Evolutionary conservation across 1,140 invertebrate species (phyloP).

Genomic region (Hylaeus anthracinus): DNA sequence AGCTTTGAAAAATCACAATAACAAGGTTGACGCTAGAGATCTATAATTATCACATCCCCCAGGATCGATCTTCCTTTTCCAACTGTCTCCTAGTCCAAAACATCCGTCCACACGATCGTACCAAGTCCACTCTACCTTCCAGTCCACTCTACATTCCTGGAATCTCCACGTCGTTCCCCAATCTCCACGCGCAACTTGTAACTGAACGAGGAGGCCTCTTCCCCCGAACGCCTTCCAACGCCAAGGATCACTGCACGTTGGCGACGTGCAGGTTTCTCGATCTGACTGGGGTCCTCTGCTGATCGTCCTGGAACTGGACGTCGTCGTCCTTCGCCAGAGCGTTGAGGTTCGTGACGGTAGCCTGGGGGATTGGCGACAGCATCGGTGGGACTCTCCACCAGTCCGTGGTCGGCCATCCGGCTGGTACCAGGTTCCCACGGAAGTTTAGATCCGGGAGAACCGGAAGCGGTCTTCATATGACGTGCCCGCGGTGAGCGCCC

Average conservation of each 20-base stretch:
- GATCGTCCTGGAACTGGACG: conserved; percentile 53
- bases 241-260: conserved; percentile 54
- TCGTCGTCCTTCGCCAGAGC: conserved; percentile 59
- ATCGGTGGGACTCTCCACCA: conserved; percentile 79
- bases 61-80: too few relatives aligned
- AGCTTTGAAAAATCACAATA: too few relatives aligned
- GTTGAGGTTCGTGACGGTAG: conserved; percentile 65
- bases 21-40: too few relatives aligned
- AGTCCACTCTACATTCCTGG: too few relatives aligned
- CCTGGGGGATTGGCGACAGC: conserved; percentile 72
- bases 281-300: conserved; percentile 51
- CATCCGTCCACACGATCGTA: too few relatives aligned
- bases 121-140: too few relatives aligned
- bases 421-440: conserved; percentile 79
- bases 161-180: too few relatives aligned
- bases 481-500: conserved; percentile 79
- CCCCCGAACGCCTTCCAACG: too few relatives aligned
- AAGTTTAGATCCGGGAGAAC: conserved; percentile 85
- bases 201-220: neutral
- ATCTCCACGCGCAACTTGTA: neutral
- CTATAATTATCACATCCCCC: too few relatives aligned
- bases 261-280: conserved; percentile 56
- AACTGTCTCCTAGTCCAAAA: too few relatives aligned
- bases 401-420: conserved; percentile 71
- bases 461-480: conserved; percentile 92